Evolutionary conservation across 2,888 invertebrate genomes (phyloP), one percentile per base, ranked within the genome.

Genomic region (Listrodromus nycthemerus): DNA sequence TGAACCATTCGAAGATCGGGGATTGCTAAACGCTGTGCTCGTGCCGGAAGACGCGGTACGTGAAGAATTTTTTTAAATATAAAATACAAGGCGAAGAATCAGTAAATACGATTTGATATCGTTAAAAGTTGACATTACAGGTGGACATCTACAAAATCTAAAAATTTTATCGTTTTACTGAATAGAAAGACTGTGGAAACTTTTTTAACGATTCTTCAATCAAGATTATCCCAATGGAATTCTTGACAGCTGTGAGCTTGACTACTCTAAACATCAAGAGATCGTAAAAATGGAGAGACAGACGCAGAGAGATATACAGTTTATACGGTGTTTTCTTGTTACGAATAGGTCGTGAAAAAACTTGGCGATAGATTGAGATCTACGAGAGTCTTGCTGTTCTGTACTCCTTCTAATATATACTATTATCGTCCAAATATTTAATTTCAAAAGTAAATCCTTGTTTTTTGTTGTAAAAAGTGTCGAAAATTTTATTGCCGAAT

Each of bases 211-310:
- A 41, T 30, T 30, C 58, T 5, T 1, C 16, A 16, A 1, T 27
- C 16, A 30, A 58, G 16, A 30, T 61, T 10, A 61, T 61, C 50
- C 50, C 30, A 50, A 65, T 33, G 5, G 8, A 33, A 65, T 41
- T 67, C 19, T 77, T 61, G 48, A 69, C 58, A 69, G 61, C 21
- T 70, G 67, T 69, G 67, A 52, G 55, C 45, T 77, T 52, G 19
- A 37, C 71, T 82, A 77, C 48, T 70, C 69, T 82, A 82, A 78
- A 82, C 82, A 82, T 82, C 48, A 41, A 80, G 66, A 81, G 58
- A 65, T 61, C 33, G 37, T 65, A 37, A 37, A 58, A 30, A 45
- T 74, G 30, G 30, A 74, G 50, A 65, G 37, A 65, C 37, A 63
- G 48, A 65, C 37, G 52, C 50, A 65, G 50, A 63, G 33, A 74